Evolutionary conservation across 2,113 vertebrate species (phyloP).

Genomic region (Tympanuchus pallidicinctus): DNA sequence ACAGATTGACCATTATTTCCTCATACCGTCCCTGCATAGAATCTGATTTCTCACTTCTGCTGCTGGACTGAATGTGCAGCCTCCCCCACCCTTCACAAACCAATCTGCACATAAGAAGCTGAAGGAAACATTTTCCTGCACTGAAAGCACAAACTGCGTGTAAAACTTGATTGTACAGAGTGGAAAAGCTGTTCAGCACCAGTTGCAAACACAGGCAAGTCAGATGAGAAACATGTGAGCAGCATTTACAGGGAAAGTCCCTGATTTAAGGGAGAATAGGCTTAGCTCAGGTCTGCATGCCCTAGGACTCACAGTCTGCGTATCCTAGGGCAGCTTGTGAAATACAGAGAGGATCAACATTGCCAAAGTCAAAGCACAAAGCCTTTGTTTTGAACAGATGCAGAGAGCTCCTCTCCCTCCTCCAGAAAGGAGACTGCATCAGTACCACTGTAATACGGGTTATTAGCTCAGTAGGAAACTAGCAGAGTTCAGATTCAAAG

Average conservation of each 20-base stretch:
- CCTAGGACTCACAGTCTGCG: neutral
- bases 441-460: neutral
- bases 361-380: neutral
- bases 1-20: neutral
- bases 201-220: neutral
- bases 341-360: neutral
- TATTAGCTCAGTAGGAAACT: slow-evolving; percentile 19
- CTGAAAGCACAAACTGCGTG: fast-evolving
- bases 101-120: fast-evolving
- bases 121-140: neutral
- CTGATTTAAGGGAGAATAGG: no score
- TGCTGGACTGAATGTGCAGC: fast-evolving
- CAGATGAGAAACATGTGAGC: neutral
- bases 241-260: neutral
- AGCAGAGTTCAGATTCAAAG: neutral
- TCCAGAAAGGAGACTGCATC: neutral
- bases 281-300: neutral
- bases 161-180: fast-evolving
- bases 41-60: neutral
- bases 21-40: neutral
- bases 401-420: neutral
- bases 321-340: neutral
- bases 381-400: neutral
- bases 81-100: neutral
- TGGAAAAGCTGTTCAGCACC: neutral